Percentiles rank a stretch among this genome's conserved stretches.
phyloP scores from a whole-genome alignment of 2,113 vertebrate genomes.

The Heterotis niloticus region DNA sequence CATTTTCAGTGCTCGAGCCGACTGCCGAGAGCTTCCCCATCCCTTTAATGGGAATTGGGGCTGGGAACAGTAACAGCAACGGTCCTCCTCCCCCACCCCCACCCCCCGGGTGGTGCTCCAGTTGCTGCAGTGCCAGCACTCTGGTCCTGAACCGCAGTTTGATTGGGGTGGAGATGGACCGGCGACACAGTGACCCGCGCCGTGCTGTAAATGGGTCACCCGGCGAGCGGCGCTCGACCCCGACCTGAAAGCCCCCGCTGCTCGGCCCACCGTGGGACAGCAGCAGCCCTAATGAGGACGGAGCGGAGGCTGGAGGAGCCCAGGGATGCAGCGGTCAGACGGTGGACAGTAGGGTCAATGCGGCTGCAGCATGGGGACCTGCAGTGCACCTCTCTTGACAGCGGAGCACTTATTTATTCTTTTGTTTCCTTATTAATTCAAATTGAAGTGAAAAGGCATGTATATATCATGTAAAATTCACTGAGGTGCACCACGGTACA shows the following conservation, averaged over 20 bases:
- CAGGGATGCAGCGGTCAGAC: not conserved
- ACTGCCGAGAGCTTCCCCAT: not conserved
- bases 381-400: too few species aligned
- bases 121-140: not conserved
- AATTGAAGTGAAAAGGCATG: too few species aligned
- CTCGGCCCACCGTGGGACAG: not conserved
- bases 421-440: too few species aligned
- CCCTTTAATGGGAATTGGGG: not conserved
- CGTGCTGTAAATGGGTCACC: not conserved
- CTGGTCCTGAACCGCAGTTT: not conserved
- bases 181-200: too few species aligned
- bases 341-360: too few species aligned
- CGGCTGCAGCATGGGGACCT: too few species aligned
- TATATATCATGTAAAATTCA: too few species aligned
- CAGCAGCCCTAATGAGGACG: not conserved
- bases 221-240: not conserved
- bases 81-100: not conserved
- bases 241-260: not conserved
- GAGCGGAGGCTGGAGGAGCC: not conserved
- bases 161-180: not conserved
- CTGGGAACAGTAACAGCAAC: not conserved
- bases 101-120: not conserved
- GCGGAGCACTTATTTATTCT: too few species aligned
- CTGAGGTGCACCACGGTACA: too few species aligned
- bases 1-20: not conserved